Conservation (phyloP, 2,797 vertebrate species). For the Acanthornis magna region DNA sequence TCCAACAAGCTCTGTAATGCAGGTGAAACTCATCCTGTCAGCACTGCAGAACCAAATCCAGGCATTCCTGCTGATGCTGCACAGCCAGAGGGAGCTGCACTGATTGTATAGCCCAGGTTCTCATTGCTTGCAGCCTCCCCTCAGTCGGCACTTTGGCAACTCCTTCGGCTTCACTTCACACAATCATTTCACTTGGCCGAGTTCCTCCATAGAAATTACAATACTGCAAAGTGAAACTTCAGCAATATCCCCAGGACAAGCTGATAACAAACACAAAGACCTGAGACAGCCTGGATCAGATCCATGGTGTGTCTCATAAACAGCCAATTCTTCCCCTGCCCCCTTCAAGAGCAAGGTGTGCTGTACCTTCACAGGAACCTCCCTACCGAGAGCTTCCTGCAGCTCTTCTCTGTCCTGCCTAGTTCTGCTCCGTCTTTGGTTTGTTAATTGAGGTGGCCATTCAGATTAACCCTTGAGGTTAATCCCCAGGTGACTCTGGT, state of each 20-base stretch:
- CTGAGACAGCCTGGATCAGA: neutral
- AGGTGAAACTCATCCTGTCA: slow-evolving; percentile 2
- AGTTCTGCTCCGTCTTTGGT: neutral
- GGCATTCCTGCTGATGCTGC: slow-evolving; percentile 21
- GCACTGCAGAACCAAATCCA: neutral
- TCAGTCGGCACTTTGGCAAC: neutral
- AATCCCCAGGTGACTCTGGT: neutral
- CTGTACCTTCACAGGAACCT: neutral
- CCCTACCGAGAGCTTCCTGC: neutral
- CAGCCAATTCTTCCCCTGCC: neutral
- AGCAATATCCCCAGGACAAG: neutral
- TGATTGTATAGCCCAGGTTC: neutral
- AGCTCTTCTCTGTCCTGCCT: neutral
- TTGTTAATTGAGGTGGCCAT: neutral
- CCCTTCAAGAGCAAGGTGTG: neutral
- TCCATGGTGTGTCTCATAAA: neutral
- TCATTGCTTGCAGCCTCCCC: neutral
- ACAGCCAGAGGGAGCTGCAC: neutral
- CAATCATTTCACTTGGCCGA: neutral
- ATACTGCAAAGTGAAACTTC: neutral
- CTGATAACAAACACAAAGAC: neutral
- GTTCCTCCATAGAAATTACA: neutral
- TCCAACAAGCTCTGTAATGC: neutral
- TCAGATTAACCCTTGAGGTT: neutral
- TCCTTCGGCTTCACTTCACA: neutral